phyloP scores from a whole-genome alignment of 2,888 invertebrate genomes.

The Hecatera dysodea region DNA sequence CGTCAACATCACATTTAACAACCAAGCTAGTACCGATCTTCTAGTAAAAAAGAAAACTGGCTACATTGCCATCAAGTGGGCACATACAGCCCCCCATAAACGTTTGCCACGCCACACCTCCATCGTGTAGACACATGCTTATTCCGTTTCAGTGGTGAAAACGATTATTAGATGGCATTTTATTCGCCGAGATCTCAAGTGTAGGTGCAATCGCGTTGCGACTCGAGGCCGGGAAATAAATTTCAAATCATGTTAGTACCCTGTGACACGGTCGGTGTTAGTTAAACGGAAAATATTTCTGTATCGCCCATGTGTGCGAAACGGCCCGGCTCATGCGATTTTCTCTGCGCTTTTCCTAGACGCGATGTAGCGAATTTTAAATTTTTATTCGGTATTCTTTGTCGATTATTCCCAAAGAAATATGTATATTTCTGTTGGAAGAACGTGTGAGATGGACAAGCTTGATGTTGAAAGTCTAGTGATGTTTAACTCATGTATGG shows the following conservation, averaged over 20 bases:
- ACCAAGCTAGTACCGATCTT: neutral
- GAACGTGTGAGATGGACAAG: neutral
- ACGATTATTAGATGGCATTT: conserved; percentile 65
- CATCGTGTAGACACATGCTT: conserved; percentile 23
- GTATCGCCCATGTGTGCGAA: conserved; percentile 81
- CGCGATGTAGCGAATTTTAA: conserved; percentile 57
- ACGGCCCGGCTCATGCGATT: conserved; percentile 80
- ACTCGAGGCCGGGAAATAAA: conserved; percentile 80
- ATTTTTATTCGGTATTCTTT: conserved; percentile 64
- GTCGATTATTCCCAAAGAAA: conserved; percentile 24
- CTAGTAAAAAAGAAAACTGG: neutral
- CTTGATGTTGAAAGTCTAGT: neutral
- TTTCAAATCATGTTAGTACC: conserved; percentile 82
- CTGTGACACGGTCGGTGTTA: conserved; percentile 80
- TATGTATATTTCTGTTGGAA: conserved; percentile 3
- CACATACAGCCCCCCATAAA: conserved; percentile 13
- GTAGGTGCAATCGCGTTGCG: conserved; percentile 67
- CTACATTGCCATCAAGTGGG: conserved; percentile 6
- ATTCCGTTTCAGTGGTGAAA: conserved; percentile 38
- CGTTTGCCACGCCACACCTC: conserved; percentile 19
- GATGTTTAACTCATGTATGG: too few relatives aligned
- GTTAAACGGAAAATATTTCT: conserved; percentile 87
- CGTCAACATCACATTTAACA: neutral
- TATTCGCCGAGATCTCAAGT: conserved; percentile 55
- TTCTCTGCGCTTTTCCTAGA: conserved; percentile 70